Evolutionary conservation across 2,888 invertebrate species (phyloP).

Genomic region (Hermaeophaga mercurialis): DNA sequence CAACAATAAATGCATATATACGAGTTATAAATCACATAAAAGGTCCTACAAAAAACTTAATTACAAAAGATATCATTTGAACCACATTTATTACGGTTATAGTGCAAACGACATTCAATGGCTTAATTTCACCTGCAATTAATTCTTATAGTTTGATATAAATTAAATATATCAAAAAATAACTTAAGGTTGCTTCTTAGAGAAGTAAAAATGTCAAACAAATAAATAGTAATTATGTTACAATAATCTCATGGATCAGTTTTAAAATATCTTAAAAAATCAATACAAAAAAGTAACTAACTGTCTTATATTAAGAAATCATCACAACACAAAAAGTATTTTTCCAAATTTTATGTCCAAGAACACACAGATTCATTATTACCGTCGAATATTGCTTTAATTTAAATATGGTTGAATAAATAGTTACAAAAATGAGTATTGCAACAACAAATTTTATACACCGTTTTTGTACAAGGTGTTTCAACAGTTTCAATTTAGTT

Average conservation of each 20-base stretch:
- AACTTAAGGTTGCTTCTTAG: constrained; percentile 11
- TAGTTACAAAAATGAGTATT: constrained; percentile 36
- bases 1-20: constrained; percentile 38
- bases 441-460: constrained; percentile 19
- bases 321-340: constrained; percentile 11
- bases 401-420: constrained; percentile 35
- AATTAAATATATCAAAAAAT: constrained; percentile 6
- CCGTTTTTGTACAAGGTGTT: constrained; percentile 3
- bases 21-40: constrained; percentile 13
- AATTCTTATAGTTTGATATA: constrained; percentile 1
- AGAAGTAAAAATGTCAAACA: constrained; percentile 14
- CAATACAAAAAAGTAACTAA: constrained; percentile 3
- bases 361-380: constrained; percentile 23
- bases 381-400: constrained; percentile 42
- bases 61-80: constrained; percentile 6
- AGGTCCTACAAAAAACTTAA: constrained; percentile 16
- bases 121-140: neutral
- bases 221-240: constrained; percentile 15
- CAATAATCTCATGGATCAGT: constrained; percentile 17
- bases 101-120: constrained; percentile 3
- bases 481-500: neutral
- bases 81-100: neutral
- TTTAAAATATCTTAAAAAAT: too few relatives aligned
- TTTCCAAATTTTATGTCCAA: constrained; percentile 14
- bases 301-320: too few relatives aligned